Evolutionary conservation across 2,888 invertebrate species (phyloP).

Genomic region (Drosophila mimetica): DNA sequence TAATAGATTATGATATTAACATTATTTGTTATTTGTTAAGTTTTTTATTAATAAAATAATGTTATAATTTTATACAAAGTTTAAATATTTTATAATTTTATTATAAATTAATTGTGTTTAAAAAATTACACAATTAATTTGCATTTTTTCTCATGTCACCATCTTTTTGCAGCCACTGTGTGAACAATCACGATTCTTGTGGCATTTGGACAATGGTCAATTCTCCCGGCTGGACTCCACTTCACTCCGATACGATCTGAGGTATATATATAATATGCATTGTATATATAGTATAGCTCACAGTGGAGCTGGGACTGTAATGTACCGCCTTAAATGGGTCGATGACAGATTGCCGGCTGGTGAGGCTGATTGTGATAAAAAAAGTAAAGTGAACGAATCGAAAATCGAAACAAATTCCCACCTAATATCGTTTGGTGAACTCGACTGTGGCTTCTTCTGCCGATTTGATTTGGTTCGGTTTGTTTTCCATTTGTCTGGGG

Average conservation of each 20-base stretch:
- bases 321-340: constrained; percentile 39
- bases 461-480: constrained; percentile 1
- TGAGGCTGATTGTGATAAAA: constrained; percentile 30
- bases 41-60: too few species aligned
- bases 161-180: constrained; percentile 11
- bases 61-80: too few species aligned
- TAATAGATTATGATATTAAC: too few species aligned
- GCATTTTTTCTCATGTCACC: not conserved
- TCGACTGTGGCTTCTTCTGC: not conserved
- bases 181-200: constrained; percentile 6
- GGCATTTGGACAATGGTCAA: constrained; percentile 32
- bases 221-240: constrained; percentile 1
- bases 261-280: too few species aligned
- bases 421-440: constrained; percentile 32
- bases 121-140: too few species aligned
- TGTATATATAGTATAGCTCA: not conserved
- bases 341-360: constrained; percentile 16
- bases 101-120: too few species aligned
- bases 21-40: too few species aligned
- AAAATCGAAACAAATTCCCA: constrained; percentile 12
- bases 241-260: constrained; percentile 28
- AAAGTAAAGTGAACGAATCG: not conserved
- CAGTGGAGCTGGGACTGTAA: constrained; percentile 1
- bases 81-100: too few species aligned
- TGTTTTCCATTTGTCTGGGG: not conserved